A percentile compares a stretch with the other conserved stretches of the same genome.
These are phyloP conservation scores for Psilopsiagon aymara DNA, from an alignment of 2,113 vertebrate genomes.

Conservation along the genomic window DNA sequence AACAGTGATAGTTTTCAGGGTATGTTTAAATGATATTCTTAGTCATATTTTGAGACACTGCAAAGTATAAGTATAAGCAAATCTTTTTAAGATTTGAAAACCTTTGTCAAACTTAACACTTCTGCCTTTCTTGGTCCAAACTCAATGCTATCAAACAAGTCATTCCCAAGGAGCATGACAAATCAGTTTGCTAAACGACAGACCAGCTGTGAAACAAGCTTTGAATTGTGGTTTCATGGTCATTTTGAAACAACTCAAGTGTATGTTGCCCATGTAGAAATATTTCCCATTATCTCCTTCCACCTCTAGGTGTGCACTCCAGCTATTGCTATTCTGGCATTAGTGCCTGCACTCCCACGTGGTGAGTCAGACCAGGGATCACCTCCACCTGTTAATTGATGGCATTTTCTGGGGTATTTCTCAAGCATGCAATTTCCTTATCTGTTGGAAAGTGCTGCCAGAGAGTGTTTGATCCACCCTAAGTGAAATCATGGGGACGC, in stretches of 20 bases:
- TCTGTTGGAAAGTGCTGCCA: not conserved
- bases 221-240: not conserved
- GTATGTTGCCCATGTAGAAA: not conserved
- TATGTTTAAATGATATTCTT: not conserved
- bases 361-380: not conserved
- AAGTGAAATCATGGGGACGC: not conserved
- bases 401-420: not conserved
- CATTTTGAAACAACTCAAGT: not conserved
- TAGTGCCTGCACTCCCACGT: fast-evolving
- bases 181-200: not conserved
- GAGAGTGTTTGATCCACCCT: not conserved
- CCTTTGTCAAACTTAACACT: not conserved
- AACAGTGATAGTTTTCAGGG: not conserved
- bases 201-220: not conserved
- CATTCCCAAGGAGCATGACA: not conserved
- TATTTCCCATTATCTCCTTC: not conserved
- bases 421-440: not conserved
- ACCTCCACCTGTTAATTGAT: not conserved
- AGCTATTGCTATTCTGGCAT: not conserved
- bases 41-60: not conserved
- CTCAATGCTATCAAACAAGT: not conserved
- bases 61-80: not conserved
- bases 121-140: not conserved
- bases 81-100: not conserved
- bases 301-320: not conserved